Base-by-base conservation (phyloP, 2,797 vertebrate genomes). In the Onychomys leucogaster region DNA sequence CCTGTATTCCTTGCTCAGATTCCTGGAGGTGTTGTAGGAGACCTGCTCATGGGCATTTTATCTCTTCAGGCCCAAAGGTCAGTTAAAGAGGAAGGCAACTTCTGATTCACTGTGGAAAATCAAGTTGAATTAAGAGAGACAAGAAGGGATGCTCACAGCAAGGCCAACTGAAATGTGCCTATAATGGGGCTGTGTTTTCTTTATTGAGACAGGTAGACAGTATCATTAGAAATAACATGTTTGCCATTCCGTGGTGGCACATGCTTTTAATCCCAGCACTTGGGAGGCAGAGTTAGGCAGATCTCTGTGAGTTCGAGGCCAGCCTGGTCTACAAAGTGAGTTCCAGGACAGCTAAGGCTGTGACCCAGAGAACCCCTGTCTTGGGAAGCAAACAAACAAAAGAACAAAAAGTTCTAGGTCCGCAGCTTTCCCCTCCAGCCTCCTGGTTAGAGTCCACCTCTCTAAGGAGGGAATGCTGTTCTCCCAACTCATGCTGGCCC, bases 211-310 rank as follows among this genome's bases (percentile, higher is more conserved):
- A 88, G 91, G 95, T 6, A 97, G 73, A 96, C 97, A 96, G 95
- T 92, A 94, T 97, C 98, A 98, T 98, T 98, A 98, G 96, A 97
- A 95, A 67, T 43, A 97, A 97, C 92, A 86, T 52, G 65, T 16
- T 59, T 67, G 32, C 32, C 65, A 67, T 67, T 67, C 32, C 34
- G 32, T 67, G 65, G 32, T 67, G 32, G 65, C 5, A 34, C 65
- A 67, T 16, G 14, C 32, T 6, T 2, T 67, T 67, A 67, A 67
- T 67, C 0, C 65, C 65, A 67, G 65, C 65, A 67, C 65, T 34
- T 34, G 65, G 65, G 13, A 67, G 65, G 65, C 32, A 67, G 65
- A 17, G 32, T 29, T 32, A 67, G 65, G 65, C 32, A 34, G 65
- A 34, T 67, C 65, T 67, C 32, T 67, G 32, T 34, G 14, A 34